Evolutionary conservation across 2,797 vertebrate species (phyloP), one percentile per base, ranked within the genome.

Genomic region (Brachymystax lenok): DNA sequence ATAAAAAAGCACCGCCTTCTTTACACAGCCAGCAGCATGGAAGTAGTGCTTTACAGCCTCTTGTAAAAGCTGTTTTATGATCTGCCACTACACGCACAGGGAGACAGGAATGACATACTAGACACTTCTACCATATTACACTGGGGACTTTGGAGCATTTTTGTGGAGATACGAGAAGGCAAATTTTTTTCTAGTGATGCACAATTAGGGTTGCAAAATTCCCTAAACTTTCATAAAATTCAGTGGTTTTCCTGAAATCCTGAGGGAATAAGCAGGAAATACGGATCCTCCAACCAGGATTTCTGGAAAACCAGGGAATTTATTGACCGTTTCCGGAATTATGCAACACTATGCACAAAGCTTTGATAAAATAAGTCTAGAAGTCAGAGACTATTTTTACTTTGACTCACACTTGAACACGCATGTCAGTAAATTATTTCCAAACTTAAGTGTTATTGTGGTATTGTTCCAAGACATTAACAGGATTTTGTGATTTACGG

Each of bases 11-110:
- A 46, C 70, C 67, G 71, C 80, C 78, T 82, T 70, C 79, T 81
- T 84, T 74, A 80, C 76, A 79, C 79, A 82, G 78, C 76, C 76
- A 59, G 80, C 19, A 56, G 79, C 85, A 80, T 75, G 84, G 78
- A 86, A 82, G 79, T 74, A 79, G 72, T 66, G 85, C 80, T 92
- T 93, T 92, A 92, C 87, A 79, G 74, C 86, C 66, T 71, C 80
- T 81, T 90, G 85, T 91, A 89, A 63, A 92, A 90, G 88, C 76
- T 84, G 82, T 72, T 91, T 92, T 89, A 91, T 87, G 74, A 79
- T 87, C 88, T 83, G 80, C 84, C 88, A 82, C 76, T 78, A 81
- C 71, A 79, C 79, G 76, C 68, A 76, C 74, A 80, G 4, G 12
- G 74, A 82, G 69, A 85, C 70, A 77, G 81, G 73, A 82, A 84